Base-by-base conservation (phyloP, 2,797 vertebrate species). In the Odontamblyopus lacepedii region DNA sequence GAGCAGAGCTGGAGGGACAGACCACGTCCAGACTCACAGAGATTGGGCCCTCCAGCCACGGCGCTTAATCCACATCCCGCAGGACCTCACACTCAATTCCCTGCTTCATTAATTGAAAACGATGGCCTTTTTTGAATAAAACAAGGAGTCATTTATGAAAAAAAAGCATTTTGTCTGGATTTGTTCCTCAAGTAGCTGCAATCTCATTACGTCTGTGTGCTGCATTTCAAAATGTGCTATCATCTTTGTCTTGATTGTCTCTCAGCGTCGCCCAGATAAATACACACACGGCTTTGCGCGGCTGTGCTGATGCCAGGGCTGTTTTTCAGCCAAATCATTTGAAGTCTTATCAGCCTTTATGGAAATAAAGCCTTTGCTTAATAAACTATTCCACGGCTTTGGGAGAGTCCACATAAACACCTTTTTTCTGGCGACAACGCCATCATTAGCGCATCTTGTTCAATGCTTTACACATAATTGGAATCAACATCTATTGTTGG, bases 91-190 rank as follows among this genome's bases (percentile, higher is more conserved):
- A 94, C 95, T 96, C 95, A 96, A 96, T 97, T 96, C 96, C 83
- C 95, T 94, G 96, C 95, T 97, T 97, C 95, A 96, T 97, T 96
- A 97, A 96, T 97, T 98, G 96, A 98, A 97, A 97, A 95, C 94
- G 95, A 95, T 94, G 95, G 94, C 94, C 93, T 66, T 86, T 84
- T 85, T 81, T 78, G 87, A 87, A 83, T 89, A 85, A 92, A 90
- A 89, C 85, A 89, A 87, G 78, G 63, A 83, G 78, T 38, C 76
- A 62, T 88, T 88, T 85, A 79, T 72, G 68, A 60, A 61, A 69
- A 81, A 82, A 76, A 75, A 85, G 32, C 83, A 88, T 90, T 88
- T 89, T 88, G 87, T 88, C 85, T 88, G 88, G 83, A 88, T 91
- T 88, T 87, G 85, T 88, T 89, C 76, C 79, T 85, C 76, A 88